A percentile compares a stretch with the other conserved stretches of the same genome.
phyloP scores from a whole-genome alignment of 1,140 invertebrate genomes.

The Anoplolepis gracilipes region DNA sequence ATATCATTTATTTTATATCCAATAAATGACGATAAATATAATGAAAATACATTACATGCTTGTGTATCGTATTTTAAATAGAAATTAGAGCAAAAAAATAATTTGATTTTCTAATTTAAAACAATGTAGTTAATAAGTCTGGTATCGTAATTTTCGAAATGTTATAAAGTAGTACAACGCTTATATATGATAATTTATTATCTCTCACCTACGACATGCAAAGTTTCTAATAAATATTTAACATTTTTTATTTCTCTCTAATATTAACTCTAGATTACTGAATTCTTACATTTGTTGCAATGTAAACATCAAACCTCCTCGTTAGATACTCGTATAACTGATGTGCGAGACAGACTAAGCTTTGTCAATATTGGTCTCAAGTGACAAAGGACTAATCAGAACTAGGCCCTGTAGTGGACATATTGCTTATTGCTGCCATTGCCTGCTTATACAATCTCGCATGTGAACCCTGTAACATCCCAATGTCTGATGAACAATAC shows the following conservation, averaged over 20 bases:
- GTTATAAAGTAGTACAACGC: not conserved
- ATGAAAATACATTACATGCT: not conserved
- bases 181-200: not conserved
- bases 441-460: constrained; percentile 34
- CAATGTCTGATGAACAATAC: constrained; percentile 18
- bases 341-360: constrained; percentile 12
- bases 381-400: constrained; percentile 60
- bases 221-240: not conserved
- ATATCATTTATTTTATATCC: not conserved
- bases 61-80: not conserved
- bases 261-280: no score
- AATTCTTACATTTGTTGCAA: not conserved
- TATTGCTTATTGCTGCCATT: constrained; percentile 60
- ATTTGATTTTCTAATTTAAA: constrained; percentile 5
- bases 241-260: no score
- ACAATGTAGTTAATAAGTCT: no score
- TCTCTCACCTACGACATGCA: not conserved
- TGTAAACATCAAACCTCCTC: not conserved
- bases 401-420: constrained; percentile 40
- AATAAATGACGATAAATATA: not conserved
- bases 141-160: not conserved
- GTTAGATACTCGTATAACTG: constrained; percentile 24
- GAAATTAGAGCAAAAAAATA: not conserved
- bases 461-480: constrained; percentile 51
- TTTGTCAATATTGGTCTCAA: constrained; percentile 56